Conservation (phyloP, 2,888 invertebrate genomes). For the Poecilobothrus nobilitatus region DNA sequence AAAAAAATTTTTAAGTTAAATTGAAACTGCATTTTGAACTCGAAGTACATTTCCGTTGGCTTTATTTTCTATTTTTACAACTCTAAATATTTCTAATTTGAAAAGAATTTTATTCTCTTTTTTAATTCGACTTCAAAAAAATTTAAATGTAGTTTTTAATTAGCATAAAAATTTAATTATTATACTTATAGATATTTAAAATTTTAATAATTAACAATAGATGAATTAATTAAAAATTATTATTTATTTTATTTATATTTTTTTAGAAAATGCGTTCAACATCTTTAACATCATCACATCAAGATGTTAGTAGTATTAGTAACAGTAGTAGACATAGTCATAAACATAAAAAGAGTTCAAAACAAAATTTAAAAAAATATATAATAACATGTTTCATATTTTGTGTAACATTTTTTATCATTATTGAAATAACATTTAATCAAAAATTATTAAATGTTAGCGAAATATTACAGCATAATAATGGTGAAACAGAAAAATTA, state of each 20-base stretch:
- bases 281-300: conserved; percentile 3
- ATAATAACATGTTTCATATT: conserved; percentile 1
- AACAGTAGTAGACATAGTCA: neutral
- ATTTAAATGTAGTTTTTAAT: no score
- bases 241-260: neutral
- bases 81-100: no score
- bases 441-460: neutral
- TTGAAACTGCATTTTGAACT: no score
- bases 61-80: no score
- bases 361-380: conserved; percentile 6
- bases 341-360: neutral
- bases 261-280: conserved; percentile 3
- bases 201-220: no score
- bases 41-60: no score
- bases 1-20: no score
- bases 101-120: no score
- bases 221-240: no score
- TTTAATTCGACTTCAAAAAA: no score
- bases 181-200: no score
- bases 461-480: conserved; percentile 1
- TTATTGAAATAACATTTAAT: conserved; percentile 3
- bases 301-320: neutral
- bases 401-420: neutral
- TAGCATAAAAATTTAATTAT: no score
- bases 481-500: neutral